Evolutionary conservation across 1,140 invertebrate genomes (phyloP), one percentile per base, ranked within the genome.

Genomic region (Goniozus legneri): DNA sequence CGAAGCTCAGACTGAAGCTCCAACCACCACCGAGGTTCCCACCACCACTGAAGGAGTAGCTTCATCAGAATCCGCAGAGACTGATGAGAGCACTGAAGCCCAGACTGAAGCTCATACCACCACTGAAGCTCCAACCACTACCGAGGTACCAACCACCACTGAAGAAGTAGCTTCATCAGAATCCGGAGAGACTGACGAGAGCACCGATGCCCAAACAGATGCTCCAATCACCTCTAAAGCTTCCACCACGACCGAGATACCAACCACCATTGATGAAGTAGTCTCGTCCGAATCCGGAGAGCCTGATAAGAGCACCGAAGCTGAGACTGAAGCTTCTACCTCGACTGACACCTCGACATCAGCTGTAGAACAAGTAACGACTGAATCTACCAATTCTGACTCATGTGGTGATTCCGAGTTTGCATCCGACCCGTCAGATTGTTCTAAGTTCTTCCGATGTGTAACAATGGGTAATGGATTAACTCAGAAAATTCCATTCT

Each of bases 401-500:
- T 6, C 4, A 27, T 54, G 52, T 13, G 7, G 12, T 8, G 1
- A 12, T 2, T 14, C 30, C 3, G 58, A 50, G 19, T 60, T 53
- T 27, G 38, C 46, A 47, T 78, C 78, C 38, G 79, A 85, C 69
- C 74, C 69, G 33, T 66, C 71, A 47, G 79, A 88, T 65, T 89
- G 86, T 64, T 79, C 76, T 32, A 85, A 84, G 61, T 89, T 87
- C 65, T 86, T 86, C 62, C 78, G 84, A 62, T 88, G 86, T 67
- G 81, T 86, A 16, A 73, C 67, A 34, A 76, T 79, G 52, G 77
- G 74, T 0, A 53, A 73, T 20, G 71, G 69, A 38, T 64, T 64
- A 8, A 84, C 76, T 45, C 76, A 73, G 30, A 79, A 77, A 68
- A 82, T 82, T 52, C 78, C 84, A 47, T 87, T 85, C 69, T 67